Percentiles rank a stretch among this genome's conserved stretches.
phyloP scores from a whole-genome alignment of 2,888 invertebrate genomes.

The Clistopyga incitator region DNA sequence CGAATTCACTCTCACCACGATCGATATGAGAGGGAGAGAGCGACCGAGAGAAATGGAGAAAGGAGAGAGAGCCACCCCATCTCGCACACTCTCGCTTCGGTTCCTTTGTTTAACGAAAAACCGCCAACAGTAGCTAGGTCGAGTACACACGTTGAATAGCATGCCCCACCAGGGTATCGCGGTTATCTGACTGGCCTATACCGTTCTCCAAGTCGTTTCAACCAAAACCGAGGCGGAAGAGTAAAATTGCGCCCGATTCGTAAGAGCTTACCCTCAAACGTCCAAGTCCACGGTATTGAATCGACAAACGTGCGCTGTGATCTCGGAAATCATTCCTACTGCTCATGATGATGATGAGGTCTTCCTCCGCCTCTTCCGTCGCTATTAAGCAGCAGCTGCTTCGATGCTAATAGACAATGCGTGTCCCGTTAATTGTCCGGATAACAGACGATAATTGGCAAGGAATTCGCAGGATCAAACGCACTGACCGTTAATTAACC shows the following conservation, averaged over 20 bases:
- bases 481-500: conserved; percentile 12
- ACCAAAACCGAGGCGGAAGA: conserved; percentile 3
- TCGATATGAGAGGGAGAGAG: conserved; percentile 37
- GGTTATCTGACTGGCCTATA: conserved; percentile 7
- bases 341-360: background rate
- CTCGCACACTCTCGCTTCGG: conserved; percentile 25
- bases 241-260: background rate
- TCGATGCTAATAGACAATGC: conserved; percentile 11
- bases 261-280: conserved; percentile 9
- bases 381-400: background rate
- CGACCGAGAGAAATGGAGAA: conserved; percentile 19
- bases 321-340: background rate
- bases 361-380: background rate
- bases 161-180: conserved; percentile 12
- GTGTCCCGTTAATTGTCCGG: background rate
- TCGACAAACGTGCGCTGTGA: background rate
- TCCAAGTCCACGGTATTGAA: conserved; percentile 11
- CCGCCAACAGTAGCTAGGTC: conserved; percentile 48
- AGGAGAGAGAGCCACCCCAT: background rate
- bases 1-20: conserved; percentile 31
- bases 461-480: conserved; percentile 5
- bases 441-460: conserved; percentile 17
- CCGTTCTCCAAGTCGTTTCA: background rate
- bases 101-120: conserved; percentile 50
- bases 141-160: conserved; percentile 44